phyloP scores from a whole-genome alignment of 2,797 vertebrate genomes.

The Pseudopleuronectes americanus region DNA sequence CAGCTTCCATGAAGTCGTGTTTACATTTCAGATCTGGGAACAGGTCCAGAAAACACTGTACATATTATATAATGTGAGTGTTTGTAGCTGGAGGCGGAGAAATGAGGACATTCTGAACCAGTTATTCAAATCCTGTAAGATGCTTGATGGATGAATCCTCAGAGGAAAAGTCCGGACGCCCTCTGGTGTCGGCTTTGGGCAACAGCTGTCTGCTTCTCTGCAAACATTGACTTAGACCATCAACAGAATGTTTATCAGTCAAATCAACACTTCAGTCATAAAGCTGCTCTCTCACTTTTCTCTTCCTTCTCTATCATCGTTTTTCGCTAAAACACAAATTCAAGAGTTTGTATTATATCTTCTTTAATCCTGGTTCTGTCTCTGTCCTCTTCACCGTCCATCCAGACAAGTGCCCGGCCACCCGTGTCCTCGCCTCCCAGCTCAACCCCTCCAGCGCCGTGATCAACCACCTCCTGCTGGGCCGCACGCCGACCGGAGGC shows the following conservation, averaged over 20 bases:
- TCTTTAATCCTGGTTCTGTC: neutral
- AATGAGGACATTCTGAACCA: neutral
- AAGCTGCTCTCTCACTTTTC: no score
- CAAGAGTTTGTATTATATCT: no score
- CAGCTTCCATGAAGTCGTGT: neutral
- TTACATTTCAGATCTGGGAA: neutral
- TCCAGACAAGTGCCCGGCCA: slow-evolving; percentile 94
- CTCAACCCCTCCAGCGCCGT: slow-evolving; percentile 90
- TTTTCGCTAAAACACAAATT: no score
- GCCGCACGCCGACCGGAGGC: slow-evolving; percentile 85
- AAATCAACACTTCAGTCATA: no score
- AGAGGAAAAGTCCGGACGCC: slow-evolving; percentile 6
- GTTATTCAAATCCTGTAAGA: neutral
- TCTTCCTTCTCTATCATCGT: no score
- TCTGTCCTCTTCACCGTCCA: neutral
- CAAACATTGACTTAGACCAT: no score
- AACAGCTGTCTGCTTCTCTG: neutral
- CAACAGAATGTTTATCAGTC: no score
- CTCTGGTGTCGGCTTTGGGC: slow-evolving; percentile 36
- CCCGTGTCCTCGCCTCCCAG: slow-evolving; percentile 92
- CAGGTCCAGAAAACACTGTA: neutral
- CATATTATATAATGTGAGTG: slow-evolving; percentile 4
- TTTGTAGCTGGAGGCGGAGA: neutral
- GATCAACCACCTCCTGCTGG: slow-evolving; percentile 97
- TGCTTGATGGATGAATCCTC: slow-evolving; percentile 1